Base-by-base conservation (phyloP, 2,113 vertebrate genomes). In the Pelecanus crispus region DNA sequence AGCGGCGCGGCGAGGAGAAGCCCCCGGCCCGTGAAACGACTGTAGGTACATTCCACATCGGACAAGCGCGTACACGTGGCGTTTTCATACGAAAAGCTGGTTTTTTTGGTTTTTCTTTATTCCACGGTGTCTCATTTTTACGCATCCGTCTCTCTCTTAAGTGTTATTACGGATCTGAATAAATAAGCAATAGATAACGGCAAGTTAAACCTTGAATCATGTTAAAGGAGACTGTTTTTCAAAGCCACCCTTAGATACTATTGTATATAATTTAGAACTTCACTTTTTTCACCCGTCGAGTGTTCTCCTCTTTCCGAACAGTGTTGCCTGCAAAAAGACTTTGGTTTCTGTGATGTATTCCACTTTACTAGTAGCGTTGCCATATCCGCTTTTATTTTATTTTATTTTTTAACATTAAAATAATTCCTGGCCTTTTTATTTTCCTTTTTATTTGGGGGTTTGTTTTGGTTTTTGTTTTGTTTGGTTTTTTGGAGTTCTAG, bases 261-360 rank as follows among this genome's bases (percentile, higher is more conserved):
- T 97, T 98, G 98, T 98, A 98, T 93, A 98, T 98, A 98, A 98
- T 97, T 98, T 98, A 98, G 98, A 94, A 90, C 95, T 96, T 97
- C 97, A 97, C 97, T 97, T 98, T 98, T 95, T 97, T 95, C 98
- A 98, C 97, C 96, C 93, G 53, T 95, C 93, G 74, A 97, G 98
- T 98, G 98, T 98, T 98, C 97, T 97, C 94, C 96, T 96, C 91
- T 96, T 95, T 97, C 97, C 94, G 53, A 86, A 98, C 98, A 98
- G 97, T 98, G 97, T 98, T 98, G 98, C 98, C 98, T 98, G 98
- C 98, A 92, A 97, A 94, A 97, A 98, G 95, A 97, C 94, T 97
- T 97, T 86, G 92, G 96, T 96, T 98, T 97, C 97, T 38, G 98
- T 98, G 98, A 97, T 47, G 97, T 98, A 98, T 97, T 95, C 96